Conservation (phyloP, 2,888 invertebrate genomes). For the Sarcophaga carnaria region DNA sequence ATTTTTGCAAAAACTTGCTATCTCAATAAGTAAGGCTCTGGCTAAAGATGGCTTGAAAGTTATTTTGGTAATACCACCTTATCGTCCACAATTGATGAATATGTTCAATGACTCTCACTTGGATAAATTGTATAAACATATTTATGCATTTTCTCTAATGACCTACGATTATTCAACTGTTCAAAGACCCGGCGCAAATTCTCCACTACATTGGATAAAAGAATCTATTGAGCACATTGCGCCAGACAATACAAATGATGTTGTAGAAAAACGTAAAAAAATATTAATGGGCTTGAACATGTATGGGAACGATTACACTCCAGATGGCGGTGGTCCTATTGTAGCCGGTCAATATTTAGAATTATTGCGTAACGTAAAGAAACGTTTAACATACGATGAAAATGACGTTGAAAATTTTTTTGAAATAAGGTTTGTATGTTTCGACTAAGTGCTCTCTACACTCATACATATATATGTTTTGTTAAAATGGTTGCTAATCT, state of each 20-base stretch:
- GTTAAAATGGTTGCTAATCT: not conserved
- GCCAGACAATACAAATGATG: conserved; percentile 83
- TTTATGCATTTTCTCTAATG: conserved; percentile 96
- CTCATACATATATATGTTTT: too few species aligned
- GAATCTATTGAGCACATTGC: conserved; percentile 89
- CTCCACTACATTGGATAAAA: conserved; percentile 92
- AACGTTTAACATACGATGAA: conserved; percentile 89
- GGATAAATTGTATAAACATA: conserved; percentile 88
- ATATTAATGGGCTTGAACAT: conserved; percentile 95
- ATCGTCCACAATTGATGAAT: conserved; percentile 84
- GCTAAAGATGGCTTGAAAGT: conserved; percentile 84
- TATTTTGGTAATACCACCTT: conserved; percentile 91
- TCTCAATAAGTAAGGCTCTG: conserved; percentile 84
- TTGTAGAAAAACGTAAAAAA: conserved; percentile 85
- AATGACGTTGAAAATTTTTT: conserved; percentile 92
- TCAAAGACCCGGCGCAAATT: conserved; percentile 93
- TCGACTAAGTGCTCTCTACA: not conserved
- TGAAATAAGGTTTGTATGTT: conserved; percentile 88
- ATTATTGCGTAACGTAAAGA: conserved; percentile 88
- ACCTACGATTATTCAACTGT: conserved; percentile 96
- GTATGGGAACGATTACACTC: conserved; percentile 94
- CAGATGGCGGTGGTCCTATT: conserved; percentile 91
- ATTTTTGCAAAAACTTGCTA: conserved; percentile 85
- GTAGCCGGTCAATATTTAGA: conserved; percentile 90
- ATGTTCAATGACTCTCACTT: conserved; percentile 90